These are phyloP conservation scores for Arge pagana DNA, from an alignment of 2,888 invertebrate genomes.

Conservation along the genomic window DNA sequence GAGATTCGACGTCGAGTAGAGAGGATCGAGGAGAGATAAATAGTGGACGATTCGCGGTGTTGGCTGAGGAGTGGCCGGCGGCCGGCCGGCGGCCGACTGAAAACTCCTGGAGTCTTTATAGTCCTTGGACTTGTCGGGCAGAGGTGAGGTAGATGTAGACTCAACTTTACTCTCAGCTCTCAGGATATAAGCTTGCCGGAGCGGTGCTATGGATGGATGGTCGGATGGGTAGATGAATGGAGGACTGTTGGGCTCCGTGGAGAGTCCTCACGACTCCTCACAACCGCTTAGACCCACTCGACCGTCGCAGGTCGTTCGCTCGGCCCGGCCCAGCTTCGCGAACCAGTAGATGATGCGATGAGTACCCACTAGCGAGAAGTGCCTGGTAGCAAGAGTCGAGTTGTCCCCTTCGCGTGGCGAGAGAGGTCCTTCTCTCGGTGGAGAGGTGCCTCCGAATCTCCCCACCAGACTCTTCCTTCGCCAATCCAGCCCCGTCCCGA, in stretches of 20 bases:
- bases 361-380: constrained; percentile 58
- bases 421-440: constrained; percentile 42
- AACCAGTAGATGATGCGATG: constrained; percentile 56
- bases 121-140: constrained; percentile 51
- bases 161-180: constrained; percentile 53
- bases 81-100: constrained; percentile 58
- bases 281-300: constrained; percentile 59
- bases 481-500: constrained; percentile 12
- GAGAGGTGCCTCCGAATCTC: constrained; percentile 29
- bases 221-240: constrained; percentile 32
- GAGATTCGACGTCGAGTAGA: neutral
- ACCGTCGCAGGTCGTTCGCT: constrained; percentile 47
- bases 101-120: constrained; percentile 54
- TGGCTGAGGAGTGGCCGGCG: constrained; percentile 50
- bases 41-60: constrained; percentile 28
- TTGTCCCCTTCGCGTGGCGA: constrained; percentile 54
- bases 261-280: constrained; percentile 59
- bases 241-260: constrained; percentile 58
- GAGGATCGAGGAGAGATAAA: neutral
- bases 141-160: constrained; percentile 54
- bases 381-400: constrained; percentile 57
- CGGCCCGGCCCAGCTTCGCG: constrained; percentile 47
- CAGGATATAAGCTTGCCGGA: constrained; percentile 39
- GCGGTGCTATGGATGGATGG: constrained; percentile 43
- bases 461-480: constrained; percentile 30